These are phyloP conservation scores for Chymomyza procnemis DNA, from an alignment of 2,888 invertebrate genomes.

Conservation along the genomic window DNA sequence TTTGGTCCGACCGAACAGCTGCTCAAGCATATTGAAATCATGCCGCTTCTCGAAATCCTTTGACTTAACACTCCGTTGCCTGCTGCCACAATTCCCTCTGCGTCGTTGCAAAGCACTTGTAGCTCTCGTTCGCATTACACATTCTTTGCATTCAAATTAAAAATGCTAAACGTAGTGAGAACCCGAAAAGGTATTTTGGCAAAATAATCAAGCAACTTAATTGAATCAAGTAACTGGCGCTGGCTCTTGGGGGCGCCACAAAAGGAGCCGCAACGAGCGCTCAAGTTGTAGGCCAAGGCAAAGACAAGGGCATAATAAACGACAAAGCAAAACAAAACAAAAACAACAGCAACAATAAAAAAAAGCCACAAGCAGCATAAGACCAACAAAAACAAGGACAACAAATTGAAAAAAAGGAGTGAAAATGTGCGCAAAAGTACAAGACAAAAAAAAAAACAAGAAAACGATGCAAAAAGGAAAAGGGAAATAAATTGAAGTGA, in stretches of 20 bases:
- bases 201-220: conserved; percentile 67
- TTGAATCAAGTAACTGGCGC: conserved; percentile 52
- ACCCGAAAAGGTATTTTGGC: conserved; percentile 20
- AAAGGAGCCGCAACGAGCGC: conserved; percentile 1
- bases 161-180: conserved; percentile 31
- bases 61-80: not conserved
- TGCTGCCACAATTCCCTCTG: too few relatives aligned
- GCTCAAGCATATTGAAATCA: not conserved
- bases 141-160: conserved; percentile 33
- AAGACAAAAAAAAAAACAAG: too few relatives aligned
- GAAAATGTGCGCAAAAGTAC: conserved; percentile 54
- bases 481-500: conserved; percentile 64
- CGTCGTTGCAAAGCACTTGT: conserved; percentile 20
- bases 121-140: conserved; percentile 30
- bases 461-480: conserved; percentile 25
- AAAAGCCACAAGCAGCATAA: conserved; percentile 21
- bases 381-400: conserved; percentile 18
- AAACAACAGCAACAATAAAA: too few relatives aligned
- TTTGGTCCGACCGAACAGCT: not conserved
- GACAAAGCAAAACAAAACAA: conserved; percentile 27
- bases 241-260: conserved; percentile 17
- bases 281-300: not conserved
- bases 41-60: conserved; percentile 13
- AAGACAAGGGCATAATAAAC: conserved; percentile 32
- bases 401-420: conserved; percentile 47